Conservation (phyloP, 2,113 vertebrate genomes). For the Pluvianellus socialis region DNA sequence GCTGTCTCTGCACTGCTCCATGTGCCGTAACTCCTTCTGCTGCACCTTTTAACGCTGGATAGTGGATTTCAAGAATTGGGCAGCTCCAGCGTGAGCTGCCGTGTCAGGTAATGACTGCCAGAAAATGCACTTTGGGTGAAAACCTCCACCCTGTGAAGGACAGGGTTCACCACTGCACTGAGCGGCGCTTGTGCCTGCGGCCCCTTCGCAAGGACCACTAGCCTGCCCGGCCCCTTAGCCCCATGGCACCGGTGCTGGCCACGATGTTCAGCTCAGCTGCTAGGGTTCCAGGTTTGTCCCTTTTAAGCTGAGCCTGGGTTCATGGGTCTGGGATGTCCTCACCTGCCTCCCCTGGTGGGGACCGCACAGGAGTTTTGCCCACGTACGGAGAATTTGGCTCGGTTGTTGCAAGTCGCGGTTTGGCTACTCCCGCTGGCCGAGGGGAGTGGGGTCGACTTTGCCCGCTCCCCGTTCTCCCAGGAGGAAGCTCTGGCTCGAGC, state of each 20-base stretch:
- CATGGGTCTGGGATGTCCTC: neutral
- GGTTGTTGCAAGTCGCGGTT: neutral
- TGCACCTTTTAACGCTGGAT: accelerated
- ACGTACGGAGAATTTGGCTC: neutral
- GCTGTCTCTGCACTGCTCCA: neutral
- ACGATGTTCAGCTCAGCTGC: neutral
- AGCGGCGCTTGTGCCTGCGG: neutral
- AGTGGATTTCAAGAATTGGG: neutral
- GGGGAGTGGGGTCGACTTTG: neutral
- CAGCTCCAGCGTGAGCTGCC: neutral
- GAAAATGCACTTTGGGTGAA: neutral
- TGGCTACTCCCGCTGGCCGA: neutral
- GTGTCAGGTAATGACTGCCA: too few species aligned
- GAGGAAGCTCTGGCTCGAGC: neutral
- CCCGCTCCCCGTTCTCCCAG: accelerated
- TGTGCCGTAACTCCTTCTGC: neutral
- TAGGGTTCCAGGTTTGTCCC: neutral
- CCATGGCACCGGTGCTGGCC: accelerated
- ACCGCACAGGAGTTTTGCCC: accelerated
- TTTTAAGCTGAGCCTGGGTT: neutral
- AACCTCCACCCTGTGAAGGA: neutral
- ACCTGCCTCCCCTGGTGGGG: neutral
- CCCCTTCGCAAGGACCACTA: neutral
- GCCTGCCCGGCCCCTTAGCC: neutral
- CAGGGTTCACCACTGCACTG: neutral